These are phyloP conservation scores for Halocynthia aurantium DNA, from an alignment of 23 tunicate genomes.

Conservation along the genomic window DNA sequence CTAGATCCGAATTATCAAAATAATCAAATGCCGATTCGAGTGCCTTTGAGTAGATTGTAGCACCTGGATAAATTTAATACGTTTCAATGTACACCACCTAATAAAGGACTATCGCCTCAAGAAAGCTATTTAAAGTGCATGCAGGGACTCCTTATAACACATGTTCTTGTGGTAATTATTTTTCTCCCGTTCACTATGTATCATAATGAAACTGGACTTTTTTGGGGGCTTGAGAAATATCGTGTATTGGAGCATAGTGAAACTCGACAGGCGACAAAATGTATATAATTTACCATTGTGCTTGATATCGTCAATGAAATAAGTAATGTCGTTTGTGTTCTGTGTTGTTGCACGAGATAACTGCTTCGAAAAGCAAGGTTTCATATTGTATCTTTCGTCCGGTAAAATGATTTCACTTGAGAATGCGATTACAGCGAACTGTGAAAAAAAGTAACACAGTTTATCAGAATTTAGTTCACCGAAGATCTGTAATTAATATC, in stretches of 20 bases:
- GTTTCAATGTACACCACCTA: too few species aligned
- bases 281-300: slow-evolving; percentile 19
- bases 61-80: too few species aligned
- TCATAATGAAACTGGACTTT: too few species aligned
- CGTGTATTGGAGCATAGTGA: too few species aligned
- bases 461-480: background rate
- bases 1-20: background rate
- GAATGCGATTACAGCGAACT: slow-evolving; percentile 34
- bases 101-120: too few species aligned
- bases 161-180: too few species aligned
- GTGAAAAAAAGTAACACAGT: background rate
- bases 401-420: background rate
- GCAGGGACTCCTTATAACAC: too few species aligned
- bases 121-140: too few species aligned
- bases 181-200: too few species aligned
- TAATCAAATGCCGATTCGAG: slow-evolving; percentile 12
- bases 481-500: background rate
- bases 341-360: slow-evolving; percentile 28
- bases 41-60: slow-evolving; percentile 1
- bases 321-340: slow-evolving; percentile 9
- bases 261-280: too few species aligned
- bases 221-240: too few species aligned
- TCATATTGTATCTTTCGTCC: background rate
- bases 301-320: slow-evolving; percentile 8
- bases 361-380: slow-evolving; percentile 16